Conservation (phyloP, 2,113 vertebrate genomes). For the Ariopsis seemanni region DNA sequence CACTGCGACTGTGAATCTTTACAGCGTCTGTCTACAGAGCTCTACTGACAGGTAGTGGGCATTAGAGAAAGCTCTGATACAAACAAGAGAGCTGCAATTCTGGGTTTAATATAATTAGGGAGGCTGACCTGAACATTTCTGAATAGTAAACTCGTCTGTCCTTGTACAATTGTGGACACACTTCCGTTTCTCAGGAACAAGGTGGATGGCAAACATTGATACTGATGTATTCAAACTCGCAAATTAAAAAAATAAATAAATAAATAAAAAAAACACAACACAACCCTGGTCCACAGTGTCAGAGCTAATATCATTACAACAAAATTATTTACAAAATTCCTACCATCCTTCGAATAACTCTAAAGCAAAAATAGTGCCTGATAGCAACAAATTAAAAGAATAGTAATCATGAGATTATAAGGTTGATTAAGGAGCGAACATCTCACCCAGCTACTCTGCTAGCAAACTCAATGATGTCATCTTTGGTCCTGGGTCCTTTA, state of each 20-base stretch:
- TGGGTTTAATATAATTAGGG: not conserved
- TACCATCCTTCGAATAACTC: not conserved
- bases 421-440: constrained; percentile 27
- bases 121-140: not conserved
- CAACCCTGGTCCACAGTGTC: not conserved
- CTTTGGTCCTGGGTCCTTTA: constrained; percentile 94
- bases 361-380: not conserved
- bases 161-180: not conserved
- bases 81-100: not conserved
- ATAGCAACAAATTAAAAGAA: not conserved
- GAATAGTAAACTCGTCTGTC: not conserved
- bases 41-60: constrained; percentile 22
- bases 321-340: not conserved
- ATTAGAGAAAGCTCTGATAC: not conserved
- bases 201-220: not conserved
- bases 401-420: not conserved
- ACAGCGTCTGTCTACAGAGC: not conserved
- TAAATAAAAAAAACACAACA: not conserved
- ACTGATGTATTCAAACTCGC: not conserved
- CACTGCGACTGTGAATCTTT: not conserved
- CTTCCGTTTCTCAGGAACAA: not conserved
- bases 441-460: constrained; percentile 95
- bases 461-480: constrained; percentile 96
- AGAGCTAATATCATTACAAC: not conserved
- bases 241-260: not conserved